Conservation (phyloP, 1,140 invertebrate species). For the Apis cerana region DNA sequence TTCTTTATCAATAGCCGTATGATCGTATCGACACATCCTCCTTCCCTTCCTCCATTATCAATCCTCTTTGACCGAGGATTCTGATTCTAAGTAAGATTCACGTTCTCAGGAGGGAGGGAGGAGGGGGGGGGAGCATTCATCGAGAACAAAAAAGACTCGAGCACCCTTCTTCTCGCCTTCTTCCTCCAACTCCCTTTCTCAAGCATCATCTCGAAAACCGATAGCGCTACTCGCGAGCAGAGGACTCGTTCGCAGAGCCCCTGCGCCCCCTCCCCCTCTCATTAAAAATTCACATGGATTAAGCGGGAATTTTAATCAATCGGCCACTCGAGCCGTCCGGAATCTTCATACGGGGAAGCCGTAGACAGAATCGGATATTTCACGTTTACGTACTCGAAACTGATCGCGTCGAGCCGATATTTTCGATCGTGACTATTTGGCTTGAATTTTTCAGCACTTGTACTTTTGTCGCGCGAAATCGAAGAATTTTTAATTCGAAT, state of each 20-base stretch:
- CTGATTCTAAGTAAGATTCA: slow-evolving; percentile 7
- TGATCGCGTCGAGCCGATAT: too few relatives aligned
- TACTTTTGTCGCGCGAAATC: too few relatives aligned
- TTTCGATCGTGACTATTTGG: too few relatives aligned
- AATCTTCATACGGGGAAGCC: neutral
- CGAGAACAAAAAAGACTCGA: slow-evolving; percentile 54
- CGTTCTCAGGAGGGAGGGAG: neutral
- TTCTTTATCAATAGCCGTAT: too few relatives aligned
- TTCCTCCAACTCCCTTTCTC: neutral
- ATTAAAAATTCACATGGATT: slow-evolving; percentile 56
- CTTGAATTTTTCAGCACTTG: too few relatives aligned
- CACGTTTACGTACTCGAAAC: too few relatives aligned
- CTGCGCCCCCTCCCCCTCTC: neutral
- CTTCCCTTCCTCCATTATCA: too few relatives aligned
- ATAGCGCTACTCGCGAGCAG: slow-evolving; percentile 33
- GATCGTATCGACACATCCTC: neutral
- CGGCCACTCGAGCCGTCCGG: slow-evolving; percentile 33
- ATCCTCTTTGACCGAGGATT: too few relatives aligned
- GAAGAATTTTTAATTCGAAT: too few relatives aligned
- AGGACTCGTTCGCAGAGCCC: neutral
- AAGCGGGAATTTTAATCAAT: slow-evolving; percentile 45
- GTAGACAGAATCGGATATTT: too few relatives aligned
- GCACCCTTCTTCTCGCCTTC: neutral
- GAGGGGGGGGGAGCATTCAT: slow-evolving; percentile 38
- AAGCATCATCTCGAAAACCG: slow-evolving; percentile 45